phyloP scores from a whole-genome alignment of 2,888 invertebrate genomes.

The Cryptus armator region DNA sequence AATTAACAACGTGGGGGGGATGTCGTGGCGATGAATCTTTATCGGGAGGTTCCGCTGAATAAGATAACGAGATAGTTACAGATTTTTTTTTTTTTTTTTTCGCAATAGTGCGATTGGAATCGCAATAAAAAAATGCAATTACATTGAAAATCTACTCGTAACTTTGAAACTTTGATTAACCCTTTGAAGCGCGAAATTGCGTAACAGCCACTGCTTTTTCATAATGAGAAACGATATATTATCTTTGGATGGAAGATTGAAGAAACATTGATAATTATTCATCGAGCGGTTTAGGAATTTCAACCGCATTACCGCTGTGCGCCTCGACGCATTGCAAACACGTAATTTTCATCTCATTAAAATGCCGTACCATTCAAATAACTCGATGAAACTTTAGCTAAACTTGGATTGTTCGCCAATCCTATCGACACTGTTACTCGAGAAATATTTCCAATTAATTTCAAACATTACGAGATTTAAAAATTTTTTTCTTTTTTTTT shows the following conservation, averaged over 20 bases:
- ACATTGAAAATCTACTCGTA: slow-evolving; percentile 2
- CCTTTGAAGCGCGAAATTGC: neutral
- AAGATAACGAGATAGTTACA: slow-evolving; percentile 8
- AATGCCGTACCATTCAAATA: slow-evolving; percentile 3
- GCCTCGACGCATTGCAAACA: neutral
- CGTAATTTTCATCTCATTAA: neutral
- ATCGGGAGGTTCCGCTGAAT: neutral
- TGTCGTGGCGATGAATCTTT: slow-evolving; percentile 35
- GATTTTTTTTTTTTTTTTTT: neutral
- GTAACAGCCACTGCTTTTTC: neutral
- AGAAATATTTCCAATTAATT: slow-evolving; percentile 6
- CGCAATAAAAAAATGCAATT: neutral
- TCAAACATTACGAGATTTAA: neutral
- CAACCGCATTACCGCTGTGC: too few relatives aligned
- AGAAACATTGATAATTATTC: too few relatives aligned
- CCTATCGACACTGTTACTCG: slow-evolving; percentile 1
- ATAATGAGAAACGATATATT: neutral
- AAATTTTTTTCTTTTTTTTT: neutral
- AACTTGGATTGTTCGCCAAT: neutral
- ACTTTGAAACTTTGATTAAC: neutral
- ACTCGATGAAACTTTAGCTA: neutral
- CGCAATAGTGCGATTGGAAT: neutral
- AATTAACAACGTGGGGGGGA: slow-evolving; percentile 51
- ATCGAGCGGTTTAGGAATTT: too few relatives aligned
- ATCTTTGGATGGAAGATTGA: too few relatives aligned